Percentiles rank a stretch among this genome's conserved stretches.
Evolutionary conservation across 2,113 vertebrate genomes (phyloP).

Genomic region (mouse (Mus musculus)): DNA sequence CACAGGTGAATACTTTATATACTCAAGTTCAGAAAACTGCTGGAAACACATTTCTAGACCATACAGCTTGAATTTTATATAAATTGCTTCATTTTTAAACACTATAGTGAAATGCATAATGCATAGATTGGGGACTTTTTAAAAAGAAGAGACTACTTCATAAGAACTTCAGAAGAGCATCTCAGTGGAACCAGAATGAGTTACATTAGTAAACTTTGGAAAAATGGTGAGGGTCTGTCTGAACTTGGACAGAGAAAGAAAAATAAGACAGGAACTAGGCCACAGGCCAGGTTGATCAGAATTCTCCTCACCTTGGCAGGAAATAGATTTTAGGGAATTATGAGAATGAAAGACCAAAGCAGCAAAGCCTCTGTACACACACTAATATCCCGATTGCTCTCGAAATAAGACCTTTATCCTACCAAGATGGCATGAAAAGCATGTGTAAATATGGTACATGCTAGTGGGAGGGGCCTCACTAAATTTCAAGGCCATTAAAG

Average conservation of each 20-base stretch:
- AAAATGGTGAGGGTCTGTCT: not conserved
- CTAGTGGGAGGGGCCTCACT: not conserved
- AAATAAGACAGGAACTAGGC: not conserved
- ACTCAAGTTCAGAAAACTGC: not conserved
- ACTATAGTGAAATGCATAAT: not conserved
- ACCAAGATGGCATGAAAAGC: not conserved
- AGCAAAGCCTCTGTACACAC: not conserved
- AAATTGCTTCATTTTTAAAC: conserved; percentile 46
- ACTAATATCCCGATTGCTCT: not conserved
- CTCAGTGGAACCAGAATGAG: not conserved
- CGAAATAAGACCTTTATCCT: not conserved
- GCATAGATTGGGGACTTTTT: not conserved
- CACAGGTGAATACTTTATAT: not conserved
- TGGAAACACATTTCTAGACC: not conserved
- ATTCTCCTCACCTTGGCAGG: conserved; percentile 3
- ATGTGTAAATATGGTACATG: not conserved
- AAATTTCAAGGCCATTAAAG: not conserved
- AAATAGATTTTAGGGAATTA: not conserved
- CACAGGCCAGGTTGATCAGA: not conserved
- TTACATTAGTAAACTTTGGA: conserved; percentile 3
- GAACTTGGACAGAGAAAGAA: not conserved
- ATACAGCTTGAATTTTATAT: conserved; percentile 48
- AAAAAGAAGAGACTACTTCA: not conserved
- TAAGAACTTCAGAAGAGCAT: not conserved
- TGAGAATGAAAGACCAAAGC: conserved; percentile 41